Evolutionary conservation across 1,140 invertebrate genomes (phyloP), one percentile per base, ranked within the genome.

Genomic region (Glomeris maerens): DNA sequence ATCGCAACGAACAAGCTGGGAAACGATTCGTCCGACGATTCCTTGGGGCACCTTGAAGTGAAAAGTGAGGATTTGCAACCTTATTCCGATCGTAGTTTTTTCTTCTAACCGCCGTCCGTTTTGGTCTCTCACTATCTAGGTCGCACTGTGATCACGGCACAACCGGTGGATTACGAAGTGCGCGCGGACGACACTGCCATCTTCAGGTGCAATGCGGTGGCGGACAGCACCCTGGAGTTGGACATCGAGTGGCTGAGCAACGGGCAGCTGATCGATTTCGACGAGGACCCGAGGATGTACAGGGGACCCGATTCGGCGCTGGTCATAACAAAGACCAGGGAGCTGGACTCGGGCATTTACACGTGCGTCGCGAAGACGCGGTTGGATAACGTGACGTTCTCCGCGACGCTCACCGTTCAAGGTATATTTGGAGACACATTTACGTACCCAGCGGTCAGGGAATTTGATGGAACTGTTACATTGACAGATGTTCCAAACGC

Each of bases 321-420:
- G 45, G 86, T 84, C 5, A 94, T 98, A 47, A 83, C 84, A 4
- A 91, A 94, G 68, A 93, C 91, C 13, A 84, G 80, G 23, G 91
- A 94, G 68, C 67, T 93, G 46, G 91, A 97, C 69, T 94, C 94
- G 7, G 93, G 92, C 13, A 78, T 77, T 41, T 98, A 98, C 61
- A 96, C 92, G 0, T 99, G 95, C 69, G 77, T 93, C n/a, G 94
- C 93, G 1, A 75, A 72, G 38, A 98, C 94, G 1, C 77, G 81
- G 3, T 70, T 97, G 20, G 95, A 98, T 64, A 76, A 83, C 57
- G 80, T 81, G 1, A 74, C 73, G 3, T 84, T 87, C 0, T 74
- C 78, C 55, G 92, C 94, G 4, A 88, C 84, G 45, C 72, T 98
- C 1, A 90, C 78, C 50, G 93, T 98, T 3, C 91, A 96, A 75